These are phyloP conservation scores for Maniola jurtina DNA, from an alignment of 1,140 invertebrate species.

Conservation along the genomic window DNA sequence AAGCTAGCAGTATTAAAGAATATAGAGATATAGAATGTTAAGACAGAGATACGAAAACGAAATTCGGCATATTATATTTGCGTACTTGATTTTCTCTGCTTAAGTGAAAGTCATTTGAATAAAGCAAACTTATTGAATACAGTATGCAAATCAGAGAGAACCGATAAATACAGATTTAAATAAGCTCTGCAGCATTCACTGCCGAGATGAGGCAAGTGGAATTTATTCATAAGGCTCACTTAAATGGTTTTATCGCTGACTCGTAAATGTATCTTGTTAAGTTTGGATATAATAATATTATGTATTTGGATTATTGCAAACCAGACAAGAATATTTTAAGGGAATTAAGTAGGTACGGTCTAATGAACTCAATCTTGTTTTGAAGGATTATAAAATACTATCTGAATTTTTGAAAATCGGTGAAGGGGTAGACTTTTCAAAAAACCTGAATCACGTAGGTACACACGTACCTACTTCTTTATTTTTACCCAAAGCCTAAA, in stretches of 20 bases:
- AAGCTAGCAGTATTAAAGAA: too few relatives aligned
- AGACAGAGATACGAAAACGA: not conserved
- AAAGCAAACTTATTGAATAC: conserved; percentile 16
- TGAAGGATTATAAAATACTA: not conserved
- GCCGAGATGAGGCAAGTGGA: conserved; percentile 11
- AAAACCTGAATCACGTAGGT: too few relatives aligned
- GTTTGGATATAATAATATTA: not conserved
- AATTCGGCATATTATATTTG: not conserved
- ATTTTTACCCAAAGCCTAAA: too few relatives aligned
- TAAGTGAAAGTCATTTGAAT: conserved; percentile 16
- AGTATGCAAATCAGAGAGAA: conserved; percentile 14
- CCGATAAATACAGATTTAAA: conserved; percentile 16
- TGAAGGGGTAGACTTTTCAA: too few relatives aligned
- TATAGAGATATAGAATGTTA: not conserved
- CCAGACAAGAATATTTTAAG: not conserved
- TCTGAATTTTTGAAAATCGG: too few relatives aligned
- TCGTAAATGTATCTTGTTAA: conserved; percentile 11
- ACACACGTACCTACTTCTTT: too few relatives aligned
- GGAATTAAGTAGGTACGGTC: not conserved
- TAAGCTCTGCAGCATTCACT: conserved; percentile 14
- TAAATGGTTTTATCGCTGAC: conserved; percentile 11
- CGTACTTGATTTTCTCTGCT: conserved; percentile 7
- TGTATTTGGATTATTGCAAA: not conserved
- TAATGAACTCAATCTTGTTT: too few relatives aligned
- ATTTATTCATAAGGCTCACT: conserved; percentile 13